Percentiles rank a stretch among this genome's conserved stretches.
phyloP scores from a whole-genome alignment of 1,140 invertebrate species.

The Eriosoma lanigerum region DNA sequence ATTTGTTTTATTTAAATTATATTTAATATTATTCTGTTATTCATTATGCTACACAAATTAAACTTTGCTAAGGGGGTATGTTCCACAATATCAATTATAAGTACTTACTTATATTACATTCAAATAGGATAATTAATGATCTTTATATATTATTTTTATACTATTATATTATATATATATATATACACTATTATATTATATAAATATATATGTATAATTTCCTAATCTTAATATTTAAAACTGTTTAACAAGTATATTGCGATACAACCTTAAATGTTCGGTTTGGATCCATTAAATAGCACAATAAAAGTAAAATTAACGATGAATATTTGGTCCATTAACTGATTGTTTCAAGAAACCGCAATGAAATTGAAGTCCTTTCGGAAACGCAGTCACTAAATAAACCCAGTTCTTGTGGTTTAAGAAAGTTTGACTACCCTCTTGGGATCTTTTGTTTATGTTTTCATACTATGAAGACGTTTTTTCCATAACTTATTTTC shows the following conservation, averaged over 20 bases:
- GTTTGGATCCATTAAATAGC: background rate
- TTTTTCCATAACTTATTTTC: constrained; percentile 25
- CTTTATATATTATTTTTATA: too few species aligned
- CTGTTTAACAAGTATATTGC: background rate
- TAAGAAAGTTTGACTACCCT: constrained; percentile 25
- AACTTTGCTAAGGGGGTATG: too few species aligned
- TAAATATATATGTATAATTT: background rate
- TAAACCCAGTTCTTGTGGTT: constrained; percentile 2
- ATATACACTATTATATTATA: too few species aligned
- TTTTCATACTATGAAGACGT: background rate
- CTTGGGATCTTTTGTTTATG: constrained; percentile 17
- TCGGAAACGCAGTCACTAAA: constrained; percentile 19
- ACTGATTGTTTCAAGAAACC: constrained; percentile 30
- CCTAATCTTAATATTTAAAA: background rate
- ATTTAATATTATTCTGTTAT: too few species aligned
- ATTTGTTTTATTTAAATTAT: background rate
- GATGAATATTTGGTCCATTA: constrained; percentile 27
- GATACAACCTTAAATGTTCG: background rate
- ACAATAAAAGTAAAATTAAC: constrained; percentile 23
- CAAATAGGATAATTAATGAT: too few species aligned
- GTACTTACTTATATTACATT: too few species aligned
- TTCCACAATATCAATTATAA: too few species aligned
- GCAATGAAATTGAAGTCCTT: constrained; percentile 32
- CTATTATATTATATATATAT: too few species aligned
- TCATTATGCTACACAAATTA: too few species aligned